Conservation (phyloP, 2,888 invertebrate species). For the Teinopalpus imperialis region DNA sequence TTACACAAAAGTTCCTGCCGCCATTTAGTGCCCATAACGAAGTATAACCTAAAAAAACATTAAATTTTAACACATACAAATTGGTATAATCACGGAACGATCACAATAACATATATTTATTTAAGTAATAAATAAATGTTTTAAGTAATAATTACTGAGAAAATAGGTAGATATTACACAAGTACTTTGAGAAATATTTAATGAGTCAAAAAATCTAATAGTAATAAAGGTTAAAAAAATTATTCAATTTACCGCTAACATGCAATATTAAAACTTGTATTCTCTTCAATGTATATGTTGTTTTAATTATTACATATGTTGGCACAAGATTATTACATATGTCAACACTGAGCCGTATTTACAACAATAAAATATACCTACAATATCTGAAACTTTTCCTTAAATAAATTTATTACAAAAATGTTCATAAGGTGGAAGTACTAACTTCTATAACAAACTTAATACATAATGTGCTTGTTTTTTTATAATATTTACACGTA, state of each 20-base stretch:
- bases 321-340: conserved; percentile 5
- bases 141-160: too few relatives aligned
- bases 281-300: neutral
- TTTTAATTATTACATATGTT: conserved; percentile 12
- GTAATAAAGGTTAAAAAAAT: neutral
- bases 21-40: neutral
- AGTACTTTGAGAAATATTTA: too few relatives aligned
- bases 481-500: conserved; percentile 21
- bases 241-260: neutral
- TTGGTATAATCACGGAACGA: too few relatives aligned
- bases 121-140: too few relatives aligned
- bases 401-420: conserved; percentile 23
- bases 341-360: conserved; percentile 11
- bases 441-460: conserved; percentile 20
- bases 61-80: neutral
- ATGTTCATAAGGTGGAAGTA: conserved; percentile 6
- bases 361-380: conserved; percentile 10
- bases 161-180: too few relatives aligned
- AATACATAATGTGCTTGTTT: conserved; percentile 14
- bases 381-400: conserved; percentile 18
- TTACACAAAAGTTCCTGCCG: neutral
- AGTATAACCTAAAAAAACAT: neutral
- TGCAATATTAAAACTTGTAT: neutral
- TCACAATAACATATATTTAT: too few relatives aligned
- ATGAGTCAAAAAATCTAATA: too few relatives aligned